These are phyloP conservation scores for Scelioninae gen. 1 DNA, from an alignment of 2,888 invertebrate genomes.

Conservation along the genomic window DNA sequence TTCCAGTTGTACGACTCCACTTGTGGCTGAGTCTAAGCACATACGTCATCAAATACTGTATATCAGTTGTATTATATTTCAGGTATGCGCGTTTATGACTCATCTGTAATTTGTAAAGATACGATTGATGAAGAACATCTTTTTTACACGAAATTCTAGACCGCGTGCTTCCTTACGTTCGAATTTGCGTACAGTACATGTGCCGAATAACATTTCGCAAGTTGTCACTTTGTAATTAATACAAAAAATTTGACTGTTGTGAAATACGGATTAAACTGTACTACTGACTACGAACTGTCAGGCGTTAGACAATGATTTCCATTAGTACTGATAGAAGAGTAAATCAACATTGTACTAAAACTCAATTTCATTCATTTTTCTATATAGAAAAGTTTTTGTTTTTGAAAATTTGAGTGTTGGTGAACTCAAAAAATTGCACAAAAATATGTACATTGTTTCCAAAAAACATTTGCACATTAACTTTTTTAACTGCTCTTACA, in stretches of 20 bases:
- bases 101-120: constrained; percentile 9
- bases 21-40: constrained; percentile 15
- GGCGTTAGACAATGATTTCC: constrained; percentile 22
- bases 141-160: constrained; percentile 37
- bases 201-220: constrained; percentile 24
- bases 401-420: not conserved
- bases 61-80: constrained; percentile 24
- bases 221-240: constrained; percentile 27
- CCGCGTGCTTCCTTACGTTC: constrained; percentile 48
- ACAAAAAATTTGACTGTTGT: constrained; percentile 20
- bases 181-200: constrained; percentile 29
- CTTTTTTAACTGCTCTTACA: constrained; percentile 21
- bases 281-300: constrained; percentile 35
- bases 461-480: not conserved
- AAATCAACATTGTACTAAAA: not conserved
- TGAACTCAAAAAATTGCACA: too few relatives aligned
- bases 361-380: not conserved
- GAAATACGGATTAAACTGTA: constrained; percentile 17
- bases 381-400: not conserved
- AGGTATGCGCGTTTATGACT: constrained; percentile 15
- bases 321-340: not conserved
- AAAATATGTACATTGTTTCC: too few relatives aligned
- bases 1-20: constrained; percentile 47
- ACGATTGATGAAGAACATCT: constrained; percentile 14
- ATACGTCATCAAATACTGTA: constrained; percentile 14